Evolutionary conservation across 2,113 vertebrate species (phyloP).

Genomic region (Ornithorhynchus anatinus): DNA sequence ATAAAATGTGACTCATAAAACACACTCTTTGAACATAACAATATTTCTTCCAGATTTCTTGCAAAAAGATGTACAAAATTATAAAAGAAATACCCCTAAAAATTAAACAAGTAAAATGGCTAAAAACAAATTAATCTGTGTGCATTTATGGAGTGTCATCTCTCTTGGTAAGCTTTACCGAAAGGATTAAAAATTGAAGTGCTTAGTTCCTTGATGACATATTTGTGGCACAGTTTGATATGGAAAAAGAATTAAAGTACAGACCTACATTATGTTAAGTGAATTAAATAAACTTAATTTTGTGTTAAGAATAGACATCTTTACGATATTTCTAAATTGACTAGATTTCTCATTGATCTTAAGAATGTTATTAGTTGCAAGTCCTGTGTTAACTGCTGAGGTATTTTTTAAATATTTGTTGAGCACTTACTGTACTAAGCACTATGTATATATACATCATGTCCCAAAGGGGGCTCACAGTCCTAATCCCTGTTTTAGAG

Average conservation of each 20-base stretch:
- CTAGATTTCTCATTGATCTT: too few species aligned
- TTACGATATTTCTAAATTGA: neutral
- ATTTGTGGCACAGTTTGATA: too few species aligned
- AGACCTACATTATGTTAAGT: too few species aligned
- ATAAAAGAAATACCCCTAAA: neutral
- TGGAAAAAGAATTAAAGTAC: neutral
- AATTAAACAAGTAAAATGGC: neutral
- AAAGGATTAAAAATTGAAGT: too few species aligned
- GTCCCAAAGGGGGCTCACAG: too few species aligned
- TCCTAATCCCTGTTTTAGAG: too few species aligned
- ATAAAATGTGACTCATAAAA: neutral
- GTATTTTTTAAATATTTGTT: too few species aligned
- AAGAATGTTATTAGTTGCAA: too few species aligned
- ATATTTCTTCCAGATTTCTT: fast-evolving
- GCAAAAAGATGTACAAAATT: neutral
- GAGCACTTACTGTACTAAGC: too few species aligned
- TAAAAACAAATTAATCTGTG: neutral
- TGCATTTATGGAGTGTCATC: neutral
- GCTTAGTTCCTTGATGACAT: too few species aligned
- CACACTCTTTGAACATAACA: neutral
- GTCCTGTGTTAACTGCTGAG: too few species aligned
- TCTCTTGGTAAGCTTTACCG: neutral
- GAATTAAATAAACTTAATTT: neutral
- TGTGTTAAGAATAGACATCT: neutral
- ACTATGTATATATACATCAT: too few species aligned